Evolutionary conservation across 2,797 vertebrate species (phyloP).

Genomic region (Vireo griseus): DNA sequence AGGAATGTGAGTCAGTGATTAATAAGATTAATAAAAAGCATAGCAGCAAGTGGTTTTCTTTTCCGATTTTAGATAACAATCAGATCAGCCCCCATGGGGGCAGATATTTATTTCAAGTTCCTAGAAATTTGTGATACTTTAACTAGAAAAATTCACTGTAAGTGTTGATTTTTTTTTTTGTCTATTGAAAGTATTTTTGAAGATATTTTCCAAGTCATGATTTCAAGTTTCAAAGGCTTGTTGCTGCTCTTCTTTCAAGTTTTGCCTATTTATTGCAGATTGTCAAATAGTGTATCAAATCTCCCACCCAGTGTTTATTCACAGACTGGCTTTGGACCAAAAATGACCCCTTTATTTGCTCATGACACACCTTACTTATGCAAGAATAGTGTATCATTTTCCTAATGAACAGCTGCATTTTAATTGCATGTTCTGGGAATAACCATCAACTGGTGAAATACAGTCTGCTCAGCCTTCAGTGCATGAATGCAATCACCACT

Average conservation of each 20-base stretch:
- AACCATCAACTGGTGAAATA: constrained; percentile 36
- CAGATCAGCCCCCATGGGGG: not conserved
- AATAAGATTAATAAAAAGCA: not conserved
- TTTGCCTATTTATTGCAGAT: not conserved
- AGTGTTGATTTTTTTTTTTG: not conserved
- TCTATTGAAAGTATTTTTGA: not conserved
- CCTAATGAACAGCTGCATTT: constrained; percentile 56
- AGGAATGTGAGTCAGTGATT: not conserved
- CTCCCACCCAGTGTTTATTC: not conserved
- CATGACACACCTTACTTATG: not conserved
- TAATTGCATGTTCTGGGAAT: constrained; percentile 53
- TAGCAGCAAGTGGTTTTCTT: not conserved
- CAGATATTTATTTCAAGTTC: not conserved
- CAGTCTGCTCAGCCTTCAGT: not conserved
- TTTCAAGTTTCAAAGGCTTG: not conserved
- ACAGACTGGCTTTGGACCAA: not conserved
- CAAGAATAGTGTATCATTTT: constrained; percentile 18
- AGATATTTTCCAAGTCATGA: not conserved
- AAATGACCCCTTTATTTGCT: constrained; percentile 24
- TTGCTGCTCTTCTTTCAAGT: not conserved
- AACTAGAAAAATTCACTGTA: not conserved
- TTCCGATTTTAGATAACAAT: not conserved
- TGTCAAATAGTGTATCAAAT: not conserved
- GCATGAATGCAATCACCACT: not conserved
- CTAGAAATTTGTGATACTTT: not conserved